Base-by-base conservation (phyloP, 2,113 vertebrate genomes). In the Phoxinus phoxinus region DNA sequence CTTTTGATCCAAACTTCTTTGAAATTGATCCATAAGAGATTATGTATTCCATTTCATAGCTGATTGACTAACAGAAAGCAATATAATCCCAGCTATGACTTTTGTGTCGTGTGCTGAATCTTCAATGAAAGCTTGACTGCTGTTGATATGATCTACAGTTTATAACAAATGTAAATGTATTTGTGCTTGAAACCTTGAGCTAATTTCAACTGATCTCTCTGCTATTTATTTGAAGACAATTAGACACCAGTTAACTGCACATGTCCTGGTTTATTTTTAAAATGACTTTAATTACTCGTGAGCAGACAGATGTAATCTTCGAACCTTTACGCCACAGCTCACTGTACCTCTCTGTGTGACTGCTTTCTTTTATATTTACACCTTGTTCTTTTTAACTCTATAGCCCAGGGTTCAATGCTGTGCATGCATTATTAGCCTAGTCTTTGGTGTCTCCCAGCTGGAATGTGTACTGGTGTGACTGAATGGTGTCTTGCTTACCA, bases 11-110 rank as follows among this genome's bases (percentile, higher is more conserved):
- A 32, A 9, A 23, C 1, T 15, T 19, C 23, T 61, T 65, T 48
- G 23, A 46, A 81, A 80, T 53, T 32, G 46, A 76, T 76, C 48
- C 48, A 21, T 53, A 76, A 32, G 74, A 76, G 48, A 53, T 76
- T 32, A 30, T 53, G 17, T 32, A 53, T 76, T 76, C 32, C 56
- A 61, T 79, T 81, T 81, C 23, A 81, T 48, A 67, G 59, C 41
- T 81, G 78, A 81, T 67, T 80, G 15, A 81, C 59, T 81, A 81
- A 81, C 37, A 67, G n/a, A 67, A 65, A 67, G 59, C 78, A 46
- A 44, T 25, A 27, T 11, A 37, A 32, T 78, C 51, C 30, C 21
- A 58, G 75, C 17, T 78, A 37, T 63, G 19, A 46, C 56, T 61
- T 61, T 25, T 63, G 37, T 81, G 74, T 76, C 12, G 48, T 51